Percentiles rank a stretch among this genome's conserved stretches.
These are phyloP conservation scores for Turdus rufiventris DNA, from an alignment of 2,113 vertebrate species.

Conservation along the genomic window DNA sequence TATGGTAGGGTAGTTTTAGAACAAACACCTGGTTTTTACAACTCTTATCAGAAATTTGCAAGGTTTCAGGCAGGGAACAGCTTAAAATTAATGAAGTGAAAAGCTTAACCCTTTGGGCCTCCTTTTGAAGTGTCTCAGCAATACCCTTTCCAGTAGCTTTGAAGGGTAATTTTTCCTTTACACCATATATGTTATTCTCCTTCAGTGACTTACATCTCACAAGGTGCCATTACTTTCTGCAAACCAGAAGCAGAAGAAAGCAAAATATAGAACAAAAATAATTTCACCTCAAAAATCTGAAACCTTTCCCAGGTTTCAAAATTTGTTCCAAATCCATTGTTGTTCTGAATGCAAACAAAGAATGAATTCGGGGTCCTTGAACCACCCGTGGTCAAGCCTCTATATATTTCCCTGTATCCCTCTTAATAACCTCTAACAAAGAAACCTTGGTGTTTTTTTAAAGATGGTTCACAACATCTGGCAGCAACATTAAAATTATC, in stretches of 20 bases:
- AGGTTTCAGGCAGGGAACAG: constrained; percentile 54
- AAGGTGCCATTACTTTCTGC: not conserved
- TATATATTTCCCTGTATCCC: not conserved
- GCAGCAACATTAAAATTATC: not conserved
- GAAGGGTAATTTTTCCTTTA: constrained; percentile 21
- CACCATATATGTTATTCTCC: not conserved
- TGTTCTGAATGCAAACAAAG: not conserved
- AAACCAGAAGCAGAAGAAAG: not conserved
- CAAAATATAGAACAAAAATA: not conserved
- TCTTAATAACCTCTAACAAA: not conserved
- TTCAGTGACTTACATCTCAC: not conserved
- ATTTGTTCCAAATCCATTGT: not conserved
- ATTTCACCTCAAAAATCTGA: not conserved
- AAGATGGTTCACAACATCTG: not conserved
- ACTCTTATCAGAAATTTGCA: constrained; percentile 61
- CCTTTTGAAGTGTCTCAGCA: not conserved
- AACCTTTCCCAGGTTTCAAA: not conserved
- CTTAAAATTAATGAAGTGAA: constrained; percentile 55
- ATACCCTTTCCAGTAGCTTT: constrained; percentile 25
- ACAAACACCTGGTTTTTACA: constrained; percentile 74
- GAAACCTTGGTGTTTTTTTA: not conserved
- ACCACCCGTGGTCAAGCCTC: not conserved
- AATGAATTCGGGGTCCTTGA: not conserved
- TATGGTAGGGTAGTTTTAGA: constrained; percentile 66
- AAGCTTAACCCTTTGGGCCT: constrained; percentile 51